phyloP scores from a whole-genome alignment of 2,113 vertebrate genomes.

The Rhegmatorhina hoffmannsi region DNA sequence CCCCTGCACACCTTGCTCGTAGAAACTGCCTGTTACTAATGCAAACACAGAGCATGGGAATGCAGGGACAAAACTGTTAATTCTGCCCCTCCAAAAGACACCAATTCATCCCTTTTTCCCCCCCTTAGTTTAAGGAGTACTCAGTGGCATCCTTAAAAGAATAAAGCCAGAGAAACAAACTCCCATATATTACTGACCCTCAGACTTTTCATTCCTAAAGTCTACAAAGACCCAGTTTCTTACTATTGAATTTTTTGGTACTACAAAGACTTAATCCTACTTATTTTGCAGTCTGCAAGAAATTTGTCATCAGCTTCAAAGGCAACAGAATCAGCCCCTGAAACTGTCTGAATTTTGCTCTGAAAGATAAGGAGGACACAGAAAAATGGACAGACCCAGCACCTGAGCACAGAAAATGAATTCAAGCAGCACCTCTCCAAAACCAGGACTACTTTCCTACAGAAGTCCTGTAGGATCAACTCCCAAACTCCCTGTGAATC shows the following conservation, averaged over 20 bases:
- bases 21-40: background rate
- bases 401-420: background rate
- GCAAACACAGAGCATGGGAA: background rate
- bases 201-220: background rate
- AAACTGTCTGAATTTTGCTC: background rate
- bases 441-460: background rate
- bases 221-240: constrained; percentile 2
- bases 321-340: background rate
- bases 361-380: background rate
- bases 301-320: constrained; percentile 19
- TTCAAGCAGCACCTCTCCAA: background rate
- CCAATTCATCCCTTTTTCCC: rapidly evolving
- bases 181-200: background rate
- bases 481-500: background rate
- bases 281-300: constrained; percentile 2
- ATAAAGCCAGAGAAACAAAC: background rate
- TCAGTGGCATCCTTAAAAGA: background rate
- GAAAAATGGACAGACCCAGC: background rate
- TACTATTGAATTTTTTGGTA: background rate
- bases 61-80: background rate
- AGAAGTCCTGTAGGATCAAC: background rate
- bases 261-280: constrained; percentile 12
- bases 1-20: constrained; percentile 1
- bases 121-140: background rate
- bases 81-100: background rate